Conservation (phyloP, 2,888 invertebrate species). For the Hemaris fuciformis region DNA sequence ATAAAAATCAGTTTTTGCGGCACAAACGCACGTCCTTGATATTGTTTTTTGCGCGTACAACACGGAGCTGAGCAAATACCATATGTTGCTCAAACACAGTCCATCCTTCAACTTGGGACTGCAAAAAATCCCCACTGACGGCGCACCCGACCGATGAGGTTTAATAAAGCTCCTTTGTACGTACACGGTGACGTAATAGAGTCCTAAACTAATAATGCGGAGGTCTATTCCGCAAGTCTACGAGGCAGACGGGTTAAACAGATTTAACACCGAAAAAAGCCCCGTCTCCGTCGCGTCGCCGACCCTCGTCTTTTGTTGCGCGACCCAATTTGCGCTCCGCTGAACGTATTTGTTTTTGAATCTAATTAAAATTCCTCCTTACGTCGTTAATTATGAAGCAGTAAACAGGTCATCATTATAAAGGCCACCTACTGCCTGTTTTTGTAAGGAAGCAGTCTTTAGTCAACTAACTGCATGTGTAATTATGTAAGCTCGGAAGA, state of each 20-base stretch:
- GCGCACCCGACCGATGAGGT: constrained; percentile 47
- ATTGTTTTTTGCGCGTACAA: constrained; percentile 56
- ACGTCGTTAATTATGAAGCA: constrained; percentile 46
- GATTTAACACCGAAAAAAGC: constrained; percentile 64
- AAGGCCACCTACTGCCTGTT: neutral
- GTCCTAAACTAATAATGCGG: constrained; percentile 75
- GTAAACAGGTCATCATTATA: constrained; percentile 36
- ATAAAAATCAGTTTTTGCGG: constrained; percentile 61
- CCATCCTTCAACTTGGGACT: constrained; percentile 38
- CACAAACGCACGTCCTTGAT: constrained; percentile 42
- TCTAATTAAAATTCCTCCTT: constrained; percentile 60
- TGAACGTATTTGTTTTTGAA: constrained; percentile 52
- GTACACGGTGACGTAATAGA: constrained; percentile 65
- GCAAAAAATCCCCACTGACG: constrained; percentile 50
- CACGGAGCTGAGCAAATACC: constrained; percentile 64
- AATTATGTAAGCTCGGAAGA: neutral
- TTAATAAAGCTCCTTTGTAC: constrained; percentile 67
- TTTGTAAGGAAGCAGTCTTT: constrained; percentile 4
- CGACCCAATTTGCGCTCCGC: constrained; percentile 51
- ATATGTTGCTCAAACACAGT: constrained; percentile 64
- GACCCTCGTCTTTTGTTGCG: constrained; percentile 60
- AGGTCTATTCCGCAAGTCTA: constrained; percentile 54
- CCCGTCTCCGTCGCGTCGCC: constrained; percentile 23
- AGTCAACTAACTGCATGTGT: constrained; percentile 6
- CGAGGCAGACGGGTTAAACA: constrained; percentile 59